Evolutionary conservation across 2,888 invertebrate species (phyloP).

Genomic region (Drosophila meridionalis): DNA sequence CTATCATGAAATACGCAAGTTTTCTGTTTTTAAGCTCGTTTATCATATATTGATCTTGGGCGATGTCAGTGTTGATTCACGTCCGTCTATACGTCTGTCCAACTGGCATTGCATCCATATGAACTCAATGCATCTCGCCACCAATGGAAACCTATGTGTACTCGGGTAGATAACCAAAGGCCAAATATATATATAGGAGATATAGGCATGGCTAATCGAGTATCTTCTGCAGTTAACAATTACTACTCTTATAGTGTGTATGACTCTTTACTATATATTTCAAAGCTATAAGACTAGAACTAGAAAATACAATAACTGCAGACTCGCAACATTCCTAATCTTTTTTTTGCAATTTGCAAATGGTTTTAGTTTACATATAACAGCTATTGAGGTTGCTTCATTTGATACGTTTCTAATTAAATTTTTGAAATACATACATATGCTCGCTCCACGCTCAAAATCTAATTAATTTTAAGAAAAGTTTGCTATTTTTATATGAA

Average conservation of each 20-base stretch:
- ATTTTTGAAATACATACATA: slow-evolving; percentile 1
- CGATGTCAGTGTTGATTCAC: background rate
- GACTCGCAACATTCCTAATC: too few species aligned
- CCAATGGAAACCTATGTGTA: too few species aligned
- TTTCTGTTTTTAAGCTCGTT: background rate
- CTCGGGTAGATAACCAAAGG: too few species aligned
- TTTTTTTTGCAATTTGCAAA: background rate
- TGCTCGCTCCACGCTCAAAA: background rate
- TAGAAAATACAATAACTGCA: too few species aligned
- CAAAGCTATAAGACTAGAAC: too few species aligned
- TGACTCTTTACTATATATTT: too few species aligned
- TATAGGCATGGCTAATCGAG: too few species aligned
- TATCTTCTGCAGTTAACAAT: too few species aligned
- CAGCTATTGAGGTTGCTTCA: background rate
- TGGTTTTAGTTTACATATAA: background rate
- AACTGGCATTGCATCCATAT: background rate
- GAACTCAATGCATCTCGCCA: background rate
- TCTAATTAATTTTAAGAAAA: background rate
- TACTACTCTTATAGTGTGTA: too few species aligned
- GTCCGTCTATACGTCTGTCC: background rate
- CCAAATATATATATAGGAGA: too few species aligned
- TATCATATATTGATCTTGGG: background rate
- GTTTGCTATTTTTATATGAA: background rate
- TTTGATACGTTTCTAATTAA: slow-evolving; percentile 1
- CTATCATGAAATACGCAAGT: background rate